phyloP scores from a whole-genome alignment of 2,113 vertebrate species.

The Pycnonotus jocosus region DNA sequence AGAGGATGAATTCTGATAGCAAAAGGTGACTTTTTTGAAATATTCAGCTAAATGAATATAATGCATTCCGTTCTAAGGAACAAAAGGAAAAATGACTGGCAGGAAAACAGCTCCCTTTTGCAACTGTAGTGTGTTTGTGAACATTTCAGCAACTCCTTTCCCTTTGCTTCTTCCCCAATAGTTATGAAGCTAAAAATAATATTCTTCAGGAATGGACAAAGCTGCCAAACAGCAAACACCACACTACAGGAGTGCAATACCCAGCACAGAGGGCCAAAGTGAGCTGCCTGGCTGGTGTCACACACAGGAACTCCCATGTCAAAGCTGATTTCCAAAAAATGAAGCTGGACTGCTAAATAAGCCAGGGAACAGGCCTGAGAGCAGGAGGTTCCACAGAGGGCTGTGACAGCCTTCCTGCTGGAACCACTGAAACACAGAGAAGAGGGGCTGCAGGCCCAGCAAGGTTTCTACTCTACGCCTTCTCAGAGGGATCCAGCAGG shows the following conservation, averaged over 20 bases:
- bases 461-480: not conserved
- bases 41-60: not conserved
- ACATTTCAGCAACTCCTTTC: not conserved
- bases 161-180: not conserved
- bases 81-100: not conserved
- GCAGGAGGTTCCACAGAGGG: not conserved
- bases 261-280: not conserved
- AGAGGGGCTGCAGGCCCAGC: not conserved
- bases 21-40: conserved; percentile 15
- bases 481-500: not conserved
- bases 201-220: not conserved
- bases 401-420: not conserved
- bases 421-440: not conserved
- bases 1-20: not conserved
- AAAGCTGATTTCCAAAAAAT: not conserved
- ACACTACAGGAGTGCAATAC: fast-evolving
- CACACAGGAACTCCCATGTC: not conserved
- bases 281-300: not conserved
- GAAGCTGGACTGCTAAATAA: not conserved
- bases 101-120: not conserved
- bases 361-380: not conserved
- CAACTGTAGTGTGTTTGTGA: not conserved
- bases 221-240: not conserved
- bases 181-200: not conserved
- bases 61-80: not conserved